These are phyloP conservation scores for Danaus plexippus DNA, from an alignment of 1,140 invertebrate genomes.

Conservation along the genomic window DNA sequence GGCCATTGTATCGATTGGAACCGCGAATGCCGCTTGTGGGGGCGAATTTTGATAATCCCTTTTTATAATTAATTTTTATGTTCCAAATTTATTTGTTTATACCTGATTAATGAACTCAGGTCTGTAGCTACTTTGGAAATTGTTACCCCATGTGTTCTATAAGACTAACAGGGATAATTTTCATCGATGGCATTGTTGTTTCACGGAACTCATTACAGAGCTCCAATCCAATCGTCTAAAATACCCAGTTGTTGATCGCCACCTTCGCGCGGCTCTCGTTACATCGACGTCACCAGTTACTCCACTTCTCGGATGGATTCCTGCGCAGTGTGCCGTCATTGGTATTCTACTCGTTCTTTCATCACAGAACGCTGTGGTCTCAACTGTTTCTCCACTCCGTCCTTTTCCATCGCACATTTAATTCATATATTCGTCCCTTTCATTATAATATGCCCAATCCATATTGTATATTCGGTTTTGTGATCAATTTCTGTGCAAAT, in stretches of 20 bases:
- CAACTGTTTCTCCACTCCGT: constrained; percentile 52
- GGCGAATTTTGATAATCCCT: constrained; percentile 24
- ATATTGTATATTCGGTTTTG: constrained; percentile 34
- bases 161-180: no score
- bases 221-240: no score
- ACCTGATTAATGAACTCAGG: no score
- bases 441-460: constrained; percentile 44
- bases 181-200: no score
- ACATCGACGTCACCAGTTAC: constrained; percentile 59
- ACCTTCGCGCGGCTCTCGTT: no score
- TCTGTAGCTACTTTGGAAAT: no score
- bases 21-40: constrained; percentile 36
- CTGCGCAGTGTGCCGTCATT: constrained; percentile 57
- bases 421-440: constrained; percentile 33
- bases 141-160: no score
- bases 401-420: constrained; percentile 29
- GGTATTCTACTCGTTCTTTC: constrained; percentile 54
- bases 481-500: constrained; percentile 47
- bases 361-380: constrained; percentile 54
- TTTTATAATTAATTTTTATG: constrained; percentile 2
- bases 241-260: no score
- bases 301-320: constrained; percentile 59
- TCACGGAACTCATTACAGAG: no score
- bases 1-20: constrained; percentile 46
- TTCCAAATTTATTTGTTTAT: not conserved